Percentiles rank a stretch among this genome's conserved stretches.
Conservation (phyloP, 1,140 invertebrate species). For the Anoplophora glabripennis region DNA sequence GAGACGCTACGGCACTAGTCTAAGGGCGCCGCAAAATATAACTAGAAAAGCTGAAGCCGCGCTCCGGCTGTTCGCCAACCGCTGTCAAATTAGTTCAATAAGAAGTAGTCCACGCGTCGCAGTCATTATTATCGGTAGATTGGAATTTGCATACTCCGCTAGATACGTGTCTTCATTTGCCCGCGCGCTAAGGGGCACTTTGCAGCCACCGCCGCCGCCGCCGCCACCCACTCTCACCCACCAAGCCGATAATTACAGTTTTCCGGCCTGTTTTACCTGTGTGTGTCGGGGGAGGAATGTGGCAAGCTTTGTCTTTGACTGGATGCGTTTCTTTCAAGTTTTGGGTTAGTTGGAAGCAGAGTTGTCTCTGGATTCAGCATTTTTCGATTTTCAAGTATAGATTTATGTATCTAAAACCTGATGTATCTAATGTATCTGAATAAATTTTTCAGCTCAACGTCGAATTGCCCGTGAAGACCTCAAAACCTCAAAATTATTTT, state of each 20-base stretch:
- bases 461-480: too few species aligned
- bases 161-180: slow-evolving; percentile 42
- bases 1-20: slow-evolving; percentile 11
- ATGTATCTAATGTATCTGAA: too few species aligned
- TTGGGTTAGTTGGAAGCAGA: too few species aligned
- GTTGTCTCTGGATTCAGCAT: too few species aligned
- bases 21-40: slow-evolving; percentile 29
- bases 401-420: too few species aligned
- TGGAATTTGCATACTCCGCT: slow-evolving; percentile 41
- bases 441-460: too few species aligned
- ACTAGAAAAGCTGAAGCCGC: slow-evolving; percentile 37
- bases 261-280: background rate
- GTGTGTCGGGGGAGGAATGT: too few species aligned
- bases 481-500: too few species aligned
- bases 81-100: slow-evolving; percentile 48
- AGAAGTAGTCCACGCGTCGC: slow-evolving; percentile 46
- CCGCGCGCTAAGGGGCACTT: slow-evolving; percentile 35
- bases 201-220: slow-evolving; percentile 12
- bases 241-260: slow-evolving; percentile 23
- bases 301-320: too few species aligned
- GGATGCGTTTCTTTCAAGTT: too few species aligned
- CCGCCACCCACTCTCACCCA: slow-evolving; percentile 15
- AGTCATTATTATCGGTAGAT: slow-evolving; percentile 46
- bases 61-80: slow-evolving; percentile 37
- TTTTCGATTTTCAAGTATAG: too few species aligned